phyloP scores from a whole-genome alignment of 2,888 invertebrate genomes.

The Tenthredo notha region DNA sequence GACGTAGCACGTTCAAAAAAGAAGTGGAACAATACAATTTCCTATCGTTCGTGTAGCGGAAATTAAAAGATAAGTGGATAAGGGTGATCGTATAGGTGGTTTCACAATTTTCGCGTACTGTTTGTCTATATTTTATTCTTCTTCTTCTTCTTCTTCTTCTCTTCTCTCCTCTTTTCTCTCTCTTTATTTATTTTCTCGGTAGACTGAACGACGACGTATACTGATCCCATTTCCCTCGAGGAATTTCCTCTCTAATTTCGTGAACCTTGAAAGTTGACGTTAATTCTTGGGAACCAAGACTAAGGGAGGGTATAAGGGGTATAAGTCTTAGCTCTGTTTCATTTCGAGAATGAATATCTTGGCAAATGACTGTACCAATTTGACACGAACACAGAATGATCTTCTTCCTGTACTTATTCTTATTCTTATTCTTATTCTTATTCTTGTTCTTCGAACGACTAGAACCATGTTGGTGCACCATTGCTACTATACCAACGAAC shows the following conservation, averaged over 20 bases:
- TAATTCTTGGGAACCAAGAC: slow-evolving; percentile 16
- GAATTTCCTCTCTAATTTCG: slow-evolving; percentile 33
- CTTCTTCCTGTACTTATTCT: not conserved
- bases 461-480: not conserved
- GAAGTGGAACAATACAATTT: slow-evolving; percentile 16
- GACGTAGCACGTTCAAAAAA: not conserved
- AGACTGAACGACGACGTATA: slow-evolving; percentile 13
- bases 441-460: not conserved
- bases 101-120: slow-evolving; percentile 7
- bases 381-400: slow-evolving; percentile 31
- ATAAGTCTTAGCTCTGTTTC: slow-evolving; percentile 5
- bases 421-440: not conserved
- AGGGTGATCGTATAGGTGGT: slow-evolving; percentile 2
- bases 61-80: slow-evolving; percentile 38
- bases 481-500: slow-evolving; percentile 5
- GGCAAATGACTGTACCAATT: slow-evolving; percentile 25
- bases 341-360: slow-evolving; percentile 28
- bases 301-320: no score
- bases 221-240: slow-evolving; percentile 7
- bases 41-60: slow-evolving; percentile 10
- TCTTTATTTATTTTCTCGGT: not conserved
- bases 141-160: not conserved
- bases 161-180: not conserved
- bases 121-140: not conserved
- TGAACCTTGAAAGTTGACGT: slow-evolving; percentile 37